phyloP scores from a whole-genome alignment of 1,140 invertebrate genomes.

The Littorina saxatilis region DNA sequence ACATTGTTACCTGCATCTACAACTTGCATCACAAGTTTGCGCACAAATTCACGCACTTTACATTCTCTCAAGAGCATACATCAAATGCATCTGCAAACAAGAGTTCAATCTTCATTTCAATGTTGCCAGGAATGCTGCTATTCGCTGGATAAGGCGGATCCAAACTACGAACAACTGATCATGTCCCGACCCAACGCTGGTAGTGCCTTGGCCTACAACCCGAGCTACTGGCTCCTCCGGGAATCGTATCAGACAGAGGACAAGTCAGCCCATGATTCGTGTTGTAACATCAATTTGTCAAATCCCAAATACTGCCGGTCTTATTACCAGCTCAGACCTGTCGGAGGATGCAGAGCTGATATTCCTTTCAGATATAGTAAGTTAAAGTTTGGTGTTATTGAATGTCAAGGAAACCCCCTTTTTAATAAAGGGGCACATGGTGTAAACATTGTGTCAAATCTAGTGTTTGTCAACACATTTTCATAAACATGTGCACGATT shows the following conservation, averaged over 20 bases:
- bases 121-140: neutral
- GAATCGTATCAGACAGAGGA: neutral
- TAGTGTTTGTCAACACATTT: too few relatives aligned
- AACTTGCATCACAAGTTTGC: too few relatives aligned
- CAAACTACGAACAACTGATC: neutral
- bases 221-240: neutral
- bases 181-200: neutral
- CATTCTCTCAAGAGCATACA: too few relatives aligned
- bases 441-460: too few relatives aligned
- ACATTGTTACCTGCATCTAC: too few relatives aligned
- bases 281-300: neutral
- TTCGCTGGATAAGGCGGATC: neutral
- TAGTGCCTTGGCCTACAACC: neutral
- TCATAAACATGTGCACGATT: too few relatives aligned
- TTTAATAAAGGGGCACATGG: too few relatives aligned
- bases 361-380: slow-evolving; percentile 4
- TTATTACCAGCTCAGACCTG: neutral
- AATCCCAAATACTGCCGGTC: neutral
- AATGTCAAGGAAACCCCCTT: too few relatives aligned
- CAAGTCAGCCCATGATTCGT: neutral
- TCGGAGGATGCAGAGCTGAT: neutral
- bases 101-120: too few relatives aligned
- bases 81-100: too few relatives aligned
- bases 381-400: too few relatives aligned
- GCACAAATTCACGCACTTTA: too few relatives aligned